phyloP scores from a whole-genome alignment of 2,113 vertebrate genomes.

The Cariama cristata region DNA sequence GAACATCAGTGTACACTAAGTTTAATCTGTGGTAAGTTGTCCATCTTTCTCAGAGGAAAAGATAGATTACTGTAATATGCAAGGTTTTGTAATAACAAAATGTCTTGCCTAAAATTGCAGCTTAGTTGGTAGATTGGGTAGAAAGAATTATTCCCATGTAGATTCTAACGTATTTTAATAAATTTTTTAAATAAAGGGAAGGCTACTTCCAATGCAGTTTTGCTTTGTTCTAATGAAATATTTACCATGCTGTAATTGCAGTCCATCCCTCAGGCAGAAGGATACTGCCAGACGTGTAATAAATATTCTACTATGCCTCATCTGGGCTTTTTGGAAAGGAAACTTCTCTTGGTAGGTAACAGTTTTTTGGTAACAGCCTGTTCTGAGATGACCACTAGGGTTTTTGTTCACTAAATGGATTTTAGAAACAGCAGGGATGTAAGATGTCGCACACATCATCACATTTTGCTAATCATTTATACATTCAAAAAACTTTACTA shows the following conservation, averaged over 20 bases:
- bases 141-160: conserved; percentile 59
- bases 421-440: conserved; percentile 14
- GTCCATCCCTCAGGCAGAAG: conserved; percentile 67
- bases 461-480: conserved; percentile 31
- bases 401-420: conserved; percentile 48
- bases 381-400: conserved; percentile 7
- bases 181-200: conserved; percentile 72
- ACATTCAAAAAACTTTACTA: not conserved
- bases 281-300: not conserved
- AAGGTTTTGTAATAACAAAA: conserved; percentile 29
- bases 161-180: conserved; percentile 67
- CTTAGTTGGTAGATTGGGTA: conserved; percentile 15
- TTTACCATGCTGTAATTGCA: conserved; percentile 67
- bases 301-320: conserved; percentile 43
- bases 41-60: conserved; percentile 4
- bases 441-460: not conserved
- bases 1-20: not conserved
- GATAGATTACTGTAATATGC: not conserved
- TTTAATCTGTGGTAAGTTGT: not conserved
- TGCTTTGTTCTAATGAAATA: conserved; percentile 71
- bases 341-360: not conserved
- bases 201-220: conserved; percentile 63
- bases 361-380: conserved; percentile 16
- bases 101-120: not conserved
- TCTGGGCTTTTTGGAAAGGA: conserved; percentile 1